Evolutionary conservation across 2,888 invertebrate species (phyloP), one percentile per base, ranked within the genome.

Genomic region (Elegia similella): DNA sequence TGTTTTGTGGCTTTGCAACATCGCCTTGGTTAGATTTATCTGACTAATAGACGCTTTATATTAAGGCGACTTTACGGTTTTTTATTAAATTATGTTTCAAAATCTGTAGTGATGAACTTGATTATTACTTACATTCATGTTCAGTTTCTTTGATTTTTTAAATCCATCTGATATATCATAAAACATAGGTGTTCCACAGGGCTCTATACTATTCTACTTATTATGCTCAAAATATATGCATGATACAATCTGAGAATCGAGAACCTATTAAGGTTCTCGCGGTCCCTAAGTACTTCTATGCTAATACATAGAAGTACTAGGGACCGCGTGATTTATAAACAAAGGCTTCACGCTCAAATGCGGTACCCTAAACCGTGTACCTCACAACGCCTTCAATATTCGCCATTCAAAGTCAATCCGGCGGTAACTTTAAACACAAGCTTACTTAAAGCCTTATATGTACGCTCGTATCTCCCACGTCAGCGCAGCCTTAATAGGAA

Each of bases 371-470:
- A 50, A 50, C 44, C 17, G 32, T 44, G 54, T 55, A 34, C 32
- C 17, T 16, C 6, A 43, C 68, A 66, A 70, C 71, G 75, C 73
- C 74, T 72, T 70, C 69, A 70, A 73, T 72, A 73, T 75, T 78
- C 74, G 69, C 82, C 73, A 82, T 84, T 80, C 75, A 78, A 67
- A 71, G 76, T 80, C 82, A 80, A 77, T 82, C 79, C 64, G 64
- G 65, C 79, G 79, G 78, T 76, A 67, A 68, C 79, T 73, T 75
- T 82, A n/a, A 48, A 48, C 38, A 29, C 76, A 23, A 23, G 23
- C 23, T 23, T 23, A 23, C 23, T 23, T 77, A 74, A 75, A 68
- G 60, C 86, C 84, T 72, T 86, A 83, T 80, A 84, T 59, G 81
- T 68, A 58, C 59, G 60, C 61, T 62, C 64, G 70, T 69, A 72